A percentile compares a stretch with the other conserved stretches of the same genome.
Evolutionary conservation across 2,113 vertebrate species (phyloP).

Genomic region (Oncorhynchus nerka): DNA sequence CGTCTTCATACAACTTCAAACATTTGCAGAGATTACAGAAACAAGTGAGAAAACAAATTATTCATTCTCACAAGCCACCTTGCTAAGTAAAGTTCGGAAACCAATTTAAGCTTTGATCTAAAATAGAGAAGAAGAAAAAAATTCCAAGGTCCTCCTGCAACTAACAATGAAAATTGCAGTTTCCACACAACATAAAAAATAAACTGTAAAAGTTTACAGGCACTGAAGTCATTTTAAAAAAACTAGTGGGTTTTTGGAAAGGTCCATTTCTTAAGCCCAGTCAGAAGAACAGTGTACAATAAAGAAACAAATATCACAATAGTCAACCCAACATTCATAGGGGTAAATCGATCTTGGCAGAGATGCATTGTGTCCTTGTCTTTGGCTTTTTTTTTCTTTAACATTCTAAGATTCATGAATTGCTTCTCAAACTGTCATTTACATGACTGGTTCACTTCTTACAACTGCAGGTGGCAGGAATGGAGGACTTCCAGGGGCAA

Average conservation of each 20-base stretch:
- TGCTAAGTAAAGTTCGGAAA: conserved; percentile 21
- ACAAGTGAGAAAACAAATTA: neutral
- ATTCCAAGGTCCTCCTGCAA: neutral
- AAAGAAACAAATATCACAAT: neutral
- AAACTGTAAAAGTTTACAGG: conserved; percentile 40
- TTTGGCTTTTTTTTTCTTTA: conserved; percentile 48
- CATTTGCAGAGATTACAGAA: conserved; percentile 21
- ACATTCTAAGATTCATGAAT: conserved; percentile 10
- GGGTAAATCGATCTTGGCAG: conserved; percentile 18
- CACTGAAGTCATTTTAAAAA: conserved; percentile 24
- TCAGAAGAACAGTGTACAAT: conserved; percentile 7
- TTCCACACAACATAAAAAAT: neutral
- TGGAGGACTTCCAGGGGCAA: neutral
- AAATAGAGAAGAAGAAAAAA: neutral
- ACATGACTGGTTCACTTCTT: conserved; percentile 1
- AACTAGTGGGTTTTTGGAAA: conserved; percentile 24
- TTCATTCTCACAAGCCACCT: neutral
- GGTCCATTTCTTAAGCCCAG: conserved; percentile 27
- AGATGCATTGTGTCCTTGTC: conserved; percentile 12
- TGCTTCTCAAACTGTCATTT: neutral
- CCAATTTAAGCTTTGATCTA: conserved; percentile 26
- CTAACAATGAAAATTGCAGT: neutral
- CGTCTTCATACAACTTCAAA: neutral
- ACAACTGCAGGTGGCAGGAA: conserved; percentile 14
- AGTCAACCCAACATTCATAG: conserved; percentile 26